phyloP scores from a whole-genome alignment of 1,140 invertebrate species.

The Pseudomyrmex flavicornis region DNA sequence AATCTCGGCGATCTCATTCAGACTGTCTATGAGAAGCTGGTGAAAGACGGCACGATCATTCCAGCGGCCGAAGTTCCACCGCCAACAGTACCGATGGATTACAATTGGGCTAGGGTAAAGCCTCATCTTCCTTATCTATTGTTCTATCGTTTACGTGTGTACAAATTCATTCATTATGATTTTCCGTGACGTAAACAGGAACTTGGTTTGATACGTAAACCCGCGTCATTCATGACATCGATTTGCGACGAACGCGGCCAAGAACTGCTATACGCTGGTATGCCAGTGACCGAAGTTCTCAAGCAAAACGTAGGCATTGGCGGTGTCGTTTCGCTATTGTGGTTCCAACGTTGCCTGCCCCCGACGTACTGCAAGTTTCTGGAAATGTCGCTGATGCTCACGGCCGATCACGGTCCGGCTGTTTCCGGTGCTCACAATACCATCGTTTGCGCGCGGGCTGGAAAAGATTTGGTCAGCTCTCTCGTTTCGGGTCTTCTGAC shows the following conservation, averaged over 20 bases:
- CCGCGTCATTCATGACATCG: slow-evolving; percentile 99
- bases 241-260: slow-evolving; percentile 99
- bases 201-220: slow-evolving; percentile 98
- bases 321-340: slow-evolving; percentile 97
- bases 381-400: slow-evolving; percentile 99
- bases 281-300: slow-evolving; percentile 98
- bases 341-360: slow-evolving; percentile 99
- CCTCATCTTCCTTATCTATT: too few species aligned
- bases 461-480: slow-evolving; percentile 99
- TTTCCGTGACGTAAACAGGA: slow-evolving; percentile 87
- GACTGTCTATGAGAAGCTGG: slow-evolving; percentile 92
- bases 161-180: not conserved
- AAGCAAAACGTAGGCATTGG: slow-evolving; percentile 97
- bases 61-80: slow-evolving; percentile 97
- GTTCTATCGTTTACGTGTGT: too few species aligned
- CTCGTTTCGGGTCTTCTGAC: slow-evolving; percentile 98
- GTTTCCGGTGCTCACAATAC: slow-evolving; percentile 99
- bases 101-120: slow-evolving; percentile 97
- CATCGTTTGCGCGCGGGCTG: slow-evolving; percentile 99
- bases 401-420: slow-evolving; percentile 99
- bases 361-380: slow-evolving; percentile 98
- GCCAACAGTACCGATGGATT: slow-evolving; percentile 99
- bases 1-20: slow-evolving; percentile 92
- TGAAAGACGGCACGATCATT: slow-evolving; percentile 93
- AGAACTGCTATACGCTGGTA: slow-evolving; percentile 98